These are phyloP conservation scores for Crioceris asparagi DNA, from an alignment of 2,888 invertebrate species.

Conservation along the genomic window DNA sequence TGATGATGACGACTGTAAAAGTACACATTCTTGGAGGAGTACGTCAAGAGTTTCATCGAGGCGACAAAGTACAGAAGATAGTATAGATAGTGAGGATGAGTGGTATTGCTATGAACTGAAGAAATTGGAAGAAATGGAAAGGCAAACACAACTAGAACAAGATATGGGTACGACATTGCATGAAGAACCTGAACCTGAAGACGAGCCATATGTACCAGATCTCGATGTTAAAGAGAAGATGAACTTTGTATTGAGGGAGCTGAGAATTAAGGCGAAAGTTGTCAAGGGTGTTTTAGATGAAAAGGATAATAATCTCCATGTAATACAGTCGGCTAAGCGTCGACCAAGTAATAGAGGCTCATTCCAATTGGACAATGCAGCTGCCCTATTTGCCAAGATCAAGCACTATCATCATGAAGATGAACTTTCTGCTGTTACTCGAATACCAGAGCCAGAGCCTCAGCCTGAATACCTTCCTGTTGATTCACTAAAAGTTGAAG, in stretches of 20 bases:
- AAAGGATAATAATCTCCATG: conserved; percentile 34
- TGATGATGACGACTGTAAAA: conserved; percentile 75
- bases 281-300: conserved; percentile 36
- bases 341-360: conserved; percentile 27
- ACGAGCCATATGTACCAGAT: conserved; percentile 48
- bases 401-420: conserved; percentile 41
- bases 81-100: conserved; percentile 87
- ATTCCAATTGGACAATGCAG: conserved; percentile 32
- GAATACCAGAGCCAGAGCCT: not conserved
- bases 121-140: conserved; percentile 77
- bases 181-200: conserved; percentile 47
- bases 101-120: conserved; percentile 85
- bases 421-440: conserved; percentile 19
- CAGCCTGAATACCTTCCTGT: not conserved
- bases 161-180: conserved; percentile 50
- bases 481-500: conserved; percentile 29
- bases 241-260: conserved; percentile 67
- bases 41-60: conserved; percentile 76
- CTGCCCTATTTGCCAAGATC: conserved; percentile 38
- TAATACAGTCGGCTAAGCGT: conserved; percentile 33
- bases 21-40: conserved; percentile 80
- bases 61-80: conserved; percentile 84
- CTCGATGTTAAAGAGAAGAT: conserved; percentile 67
- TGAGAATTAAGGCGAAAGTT: conserved; percentile 55
- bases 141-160: conserved; percentile 55